phyloP scores from a whole-genome alignment of 2,113 vertebrate species.

The Heterocephalus glaber region DNA sequence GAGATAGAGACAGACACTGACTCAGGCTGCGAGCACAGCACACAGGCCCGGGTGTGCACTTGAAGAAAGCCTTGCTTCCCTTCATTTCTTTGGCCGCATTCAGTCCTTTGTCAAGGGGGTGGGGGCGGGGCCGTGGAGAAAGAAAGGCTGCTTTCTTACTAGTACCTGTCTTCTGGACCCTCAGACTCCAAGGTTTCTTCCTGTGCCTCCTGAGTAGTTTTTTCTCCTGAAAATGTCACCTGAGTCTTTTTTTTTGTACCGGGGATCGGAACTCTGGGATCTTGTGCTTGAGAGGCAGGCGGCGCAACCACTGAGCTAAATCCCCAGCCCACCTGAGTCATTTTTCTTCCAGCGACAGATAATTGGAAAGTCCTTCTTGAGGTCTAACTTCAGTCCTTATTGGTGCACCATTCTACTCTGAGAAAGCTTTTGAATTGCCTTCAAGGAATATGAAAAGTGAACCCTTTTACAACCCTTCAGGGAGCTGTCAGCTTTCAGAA shows the following conservation, averaged over 20 bases:
- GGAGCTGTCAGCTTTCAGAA: constrained; percentile 36
- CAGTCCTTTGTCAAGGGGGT: not conserved
- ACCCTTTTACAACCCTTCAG: constrained; percentile 27
- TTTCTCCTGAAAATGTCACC: not conserved
- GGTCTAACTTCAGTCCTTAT: constrained; percentile 42
- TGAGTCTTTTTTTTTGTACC: no score
- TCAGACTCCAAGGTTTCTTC: not conserved
- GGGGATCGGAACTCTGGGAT: no score
- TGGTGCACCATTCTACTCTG: constrained; percentile 40
- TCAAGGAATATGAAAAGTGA: constrained; percentile 49
- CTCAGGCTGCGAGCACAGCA: not conserved
- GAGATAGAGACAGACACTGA: constrained; percentile 23
- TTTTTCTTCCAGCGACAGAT: not conserved
- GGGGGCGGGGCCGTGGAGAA: not conserved
- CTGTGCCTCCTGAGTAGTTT: not conserved
- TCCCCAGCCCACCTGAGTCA: no score
- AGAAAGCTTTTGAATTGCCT: constrained; percentile 46
- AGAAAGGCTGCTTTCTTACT: not conserved
- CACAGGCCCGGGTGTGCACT: not conserved
- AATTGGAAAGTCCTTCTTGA: constrained; percentile 54
- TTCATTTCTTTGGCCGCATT: not conserved
- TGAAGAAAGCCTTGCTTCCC: not conserved
- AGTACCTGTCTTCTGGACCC: not conserved
- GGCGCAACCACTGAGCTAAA: no score
- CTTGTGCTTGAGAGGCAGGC: no score